Conservation (phyloP, 2,797 vertebrate species). For the Megaceryle alcyon region DNA sequence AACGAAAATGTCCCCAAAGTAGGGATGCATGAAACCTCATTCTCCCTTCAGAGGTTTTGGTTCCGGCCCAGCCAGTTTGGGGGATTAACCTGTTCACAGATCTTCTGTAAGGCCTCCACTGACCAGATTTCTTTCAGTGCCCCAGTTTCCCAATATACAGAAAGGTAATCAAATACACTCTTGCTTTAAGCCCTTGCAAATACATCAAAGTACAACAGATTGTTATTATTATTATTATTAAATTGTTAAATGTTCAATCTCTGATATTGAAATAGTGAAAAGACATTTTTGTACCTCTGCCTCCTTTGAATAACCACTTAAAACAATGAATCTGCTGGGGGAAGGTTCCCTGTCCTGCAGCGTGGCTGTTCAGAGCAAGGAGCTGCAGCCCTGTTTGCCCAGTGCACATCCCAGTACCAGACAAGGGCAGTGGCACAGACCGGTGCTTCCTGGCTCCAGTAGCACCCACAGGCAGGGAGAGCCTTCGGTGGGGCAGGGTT, state of each 20-base stretch:
- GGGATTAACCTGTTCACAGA: not conserved
- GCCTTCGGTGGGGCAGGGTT: not conserved
- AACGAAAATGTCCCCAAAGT: not conserved
- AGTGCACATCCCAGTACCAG: rapidly evolving
- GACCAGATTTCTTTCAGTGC: not conserved
- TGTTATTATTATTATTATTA: not conserved
- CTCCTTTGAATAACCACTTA: not conserved
- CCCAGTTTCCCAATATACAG: not conserved
- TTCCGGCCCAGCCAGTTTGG: not conserved
- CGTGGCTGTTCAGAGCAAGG: not conserved
- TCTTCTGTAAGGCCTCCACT: not conserved
- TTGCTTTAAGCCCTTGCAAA: not conserved
- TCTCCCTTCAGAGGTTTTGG: not conserved
- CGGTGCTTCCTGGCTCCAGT: rapidly evolving
- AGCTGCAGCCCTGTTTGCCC: not conserved
- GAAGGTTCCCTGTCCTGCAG: rapidly evolving
- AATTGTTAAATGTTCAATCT: not conserved
- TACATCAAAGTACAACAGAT: not conserved
- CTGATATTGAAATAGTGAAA: not conserved
- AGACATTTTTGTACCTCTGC: not conserved
- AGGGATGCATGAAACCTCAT: not conserved
- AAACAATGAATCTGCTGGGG: not conserved
- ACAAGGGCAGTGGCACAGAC: not conserved
- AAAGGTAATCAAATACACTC: not conserved
- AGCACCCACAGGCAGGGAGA: not conserved